phyloP scores from a whole-genome alignment of 1,140 invertebrate species.

The Charaxes varanes region DNA sequence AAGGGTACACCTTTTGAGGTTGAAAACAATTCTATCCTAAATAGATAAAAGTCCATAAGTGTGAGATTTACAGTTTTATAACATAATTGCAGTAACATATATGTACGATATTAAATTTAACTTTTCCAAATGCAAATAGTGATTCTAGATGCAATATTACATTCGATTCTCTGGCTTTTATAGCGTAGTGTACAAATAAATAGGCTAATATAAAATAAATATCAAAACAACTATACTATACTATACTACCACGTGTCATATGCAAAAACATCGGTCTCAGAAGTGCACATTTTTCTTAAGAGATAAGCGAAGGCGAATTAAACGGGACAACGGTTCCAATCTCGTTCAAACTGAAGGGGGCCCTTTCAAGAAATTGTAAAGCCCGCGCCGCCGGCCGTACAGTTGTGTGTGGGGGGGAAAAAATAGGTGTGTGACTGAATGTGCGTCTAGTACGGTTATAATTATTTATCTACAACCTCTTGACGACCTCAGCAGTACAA shows the following conservation, averaged over 20 bases:
- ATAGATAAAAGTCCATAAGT: neutral
- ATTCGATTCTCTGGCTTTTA: too few species aligned
- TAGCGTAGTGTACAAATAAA: neutral
- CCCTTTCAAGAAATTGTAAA: slow-evolving; percentile 61
- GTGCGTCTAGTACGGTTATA: slow-evolving; percentile 64
- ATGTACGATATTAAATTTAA: too few species aligned
- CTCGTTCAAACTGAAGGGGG: slow-evolving; percentile 48
- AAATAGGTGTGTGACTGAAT: slow-evolving; percentile 62
- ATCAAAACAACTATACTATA: too few species aligned
- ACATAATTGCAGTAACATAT: neutral
- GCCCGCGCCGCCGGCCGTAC: slow-evolving; percentile 51
- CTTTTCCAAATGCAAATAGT: too few species aligned
- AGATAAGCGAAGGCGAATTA: slow-evolving; percentile 29
- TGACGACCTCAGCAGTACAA: too few species aligned
- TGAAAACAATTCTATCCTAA: neutral
- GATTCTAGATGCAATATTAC: too few species aligned
- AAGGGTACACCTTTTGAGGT: neutral
- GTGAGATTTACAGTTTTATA: neutral
- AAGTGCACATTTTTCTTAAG: slow-evolving; percentile 29
- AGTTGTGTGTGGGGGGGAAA: slow-evolving; percentile 51
- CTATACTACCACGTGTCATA: neutral
- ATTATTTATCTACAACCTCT: too few species aligned
- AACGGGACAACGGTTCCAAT: slow-evolving; percentile 48
- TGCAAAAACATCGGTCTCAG: slow-evolving; percentile 15
- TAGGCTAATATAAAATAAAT: too few species aligned